Percentiles rank a stretch among this genome's conserved stretches.
Evolutionary conservation across 2,888 invertebrate species (phyloP).

Genomic region (Pachycephus smyrnensis): DNA sequence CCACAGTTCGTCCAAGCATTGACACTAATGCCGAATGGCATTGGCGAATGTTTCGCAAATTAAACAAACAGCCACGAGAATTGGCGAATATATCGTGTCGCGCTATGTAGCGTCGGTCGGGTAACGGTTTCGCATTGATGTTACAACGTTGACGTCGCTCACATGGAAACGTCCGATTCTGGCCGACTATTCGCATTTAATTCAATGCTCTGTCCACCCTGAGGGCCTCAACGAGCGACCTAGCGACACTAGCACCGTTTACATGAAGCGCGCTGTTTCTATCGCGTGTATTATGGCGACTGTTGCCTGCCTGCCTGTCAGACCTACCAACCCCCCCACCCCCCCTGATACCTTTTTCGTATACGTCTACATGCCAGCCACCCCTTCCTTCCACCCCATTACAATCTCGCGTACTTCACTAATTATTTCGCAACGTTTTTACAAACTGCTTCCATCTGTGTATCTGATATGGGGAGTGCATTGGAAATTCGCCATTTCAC

Average conservation of each 20-base stretch:
- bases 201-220: constrained; percentile 22
- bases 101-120: background rate
- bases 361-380: too few relatives aligned
- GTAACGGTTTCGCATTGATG: background rate
- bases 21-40: background rate
- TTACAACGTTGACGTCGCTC: background rate
- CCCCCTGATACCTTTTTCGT: background rate
- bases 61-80: background rate
- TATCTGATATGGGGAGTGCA: too few relatives aligned
- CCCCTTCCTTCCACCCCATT: too few relatives aligned
- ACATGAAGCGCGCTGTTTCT: background rate
- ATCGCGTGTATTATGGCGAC: constrained; percentile 26
- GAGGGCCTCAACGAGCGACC: too few relatives aligned
- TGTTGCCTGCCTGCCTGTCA: constrained; percentile 30
- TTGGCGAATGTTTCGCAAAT: background rate
- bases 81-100: too few relatives aligned
- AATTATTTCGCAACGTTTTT: too few relatives aligned
- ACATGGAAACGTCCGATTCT: constrained; percentile 24
- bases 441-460: too few relatives aligned
- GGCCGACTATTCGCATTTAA: constrained; percentile 34
- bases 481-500: too few relatives aligned
- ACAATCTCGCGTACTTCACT: too few relatives aligned
- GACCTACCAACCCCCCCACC: constrained; percentile 24
- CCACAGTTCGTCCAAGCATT: background rate
- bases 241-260: too few relatives aligned